These are phyloP conservation scores for Crenichthys baileyi DNA, from an alignment of 2,797 vertebrate genomes.

Conservation along the genomic window DNA sequence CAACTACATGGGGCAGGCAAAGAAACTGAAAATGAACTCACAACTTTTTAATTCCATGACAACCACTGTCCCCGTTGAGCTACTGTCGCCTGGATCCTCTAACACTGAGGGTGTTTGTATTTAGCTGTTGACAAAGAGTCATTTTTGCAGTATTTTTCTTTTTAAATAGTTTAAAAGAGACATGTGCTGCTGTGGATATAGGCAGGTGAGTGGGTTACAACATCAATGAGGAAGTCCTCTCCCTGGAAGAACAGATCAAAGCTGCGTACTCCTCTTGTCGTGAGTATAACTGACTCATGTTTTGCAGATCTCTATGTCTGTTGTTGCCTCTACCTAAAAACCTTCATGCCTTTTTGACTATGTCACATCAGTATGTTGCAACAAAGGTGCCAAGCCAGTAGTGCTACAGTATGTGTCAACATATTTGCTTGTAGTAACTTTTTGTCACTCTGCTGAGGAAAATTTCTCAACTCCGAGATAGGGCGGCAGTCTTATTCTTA, in stretches of 20 bases:
- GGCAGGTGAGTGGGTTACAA: constrained; percentile 69
- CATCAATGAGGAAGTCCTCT: constrained; percentile 65
- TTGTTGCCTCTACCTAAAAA: constrained; percentile 28
- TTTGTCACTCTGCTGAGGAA: constrained; percentile 27
- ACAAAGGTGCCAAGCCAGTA: constrained; percentile 28
- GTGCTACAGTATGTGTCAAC: constrained; percentile 33
- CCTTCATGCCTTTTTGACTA: constrained; percentile 24
- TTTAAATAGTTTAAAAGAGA: constrained; percentile 35
- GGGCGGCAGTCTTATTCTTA: constrained; percentile 45
- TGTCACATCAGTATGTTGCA: constrained; percentile 43
- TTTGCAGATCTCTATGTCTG: constrained; percentile 36
- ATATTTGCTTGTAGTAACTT: constrained; percentile 32
- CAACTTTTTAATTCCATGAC: background rate
- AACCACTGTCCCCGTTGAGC: background rate
- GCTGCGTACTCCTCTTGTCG: constrained; percentile 44
- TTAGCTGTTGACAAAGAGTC: constrained; percentile 37
- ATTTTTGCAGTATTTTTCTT: constrained; percentile 40
- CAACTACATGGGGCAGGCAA: background rate
- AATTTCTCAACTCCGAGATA: constrained; percentile 27
- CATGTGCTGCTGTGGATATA: constrained; percentile 49
- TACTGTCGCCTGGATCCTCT: background rate
- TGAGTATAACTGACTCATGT: constrained; percentile 52
- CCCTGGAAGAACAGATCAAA: constrained; percentile 74
- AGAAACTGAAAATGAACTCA: background rate
- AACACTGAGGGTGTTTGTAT: background rate